phyloP scores from a whole-genome alignment of 2,797 vertebrate species.

The Vespertilio murinus region DNA sequence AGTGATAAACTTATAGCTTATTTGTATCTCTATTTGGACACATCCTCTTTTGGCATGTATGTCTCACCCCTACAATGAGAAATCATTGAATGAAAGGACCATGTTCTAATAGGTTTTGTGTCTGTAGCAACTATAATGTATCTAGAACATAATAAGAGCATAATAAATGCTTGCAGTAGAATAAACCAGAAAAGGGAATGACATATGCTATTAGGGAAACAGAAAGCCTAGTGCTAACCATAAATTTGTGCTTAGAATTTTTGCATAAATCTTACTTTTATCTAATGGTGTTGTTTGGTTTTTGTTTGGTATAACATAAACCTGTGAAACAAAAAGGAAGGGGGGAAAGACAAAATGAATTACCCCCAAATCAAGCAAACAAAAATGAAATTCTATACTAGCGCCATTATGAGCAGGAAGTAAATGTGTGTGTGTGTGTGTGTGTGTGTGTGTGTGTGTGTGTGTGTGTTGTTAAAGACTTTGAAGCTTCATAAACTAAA shows the following conservation, averaged over 20 bases:
- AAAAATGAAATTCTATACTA: background rate
- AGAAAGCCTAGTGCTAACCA: background rate
- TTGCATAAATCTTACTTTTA: background rate
- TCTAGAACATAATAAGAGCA: background rate
- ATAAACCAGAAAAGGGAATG: background rate
- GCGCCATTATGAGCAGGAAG: background rate
- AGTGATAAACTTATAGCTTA: background rate
- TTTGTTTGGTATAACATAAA: background rate
- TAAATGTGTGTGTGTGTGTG: background rate
- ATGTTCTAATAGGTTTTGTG: background rate
- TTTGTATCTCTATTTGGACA: background rate
- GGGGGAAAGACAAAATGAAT: background rate
- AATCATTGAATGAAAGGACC: background rate
- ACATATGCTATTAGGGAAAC: background rate
- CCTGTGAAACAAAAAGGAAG: background rate
- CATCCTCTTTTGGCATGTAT: background rate
- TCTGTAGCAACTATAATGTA: background rate
- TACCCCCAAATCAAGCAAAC: background rate
- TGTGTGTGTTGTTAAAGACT: background rate
- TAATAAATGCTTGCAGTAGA: background rate
- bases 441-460: too few relatives aligned
- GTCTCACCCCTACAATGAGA: background rate
- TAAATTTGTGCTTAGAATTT: background rate
- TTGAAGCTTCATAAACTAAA: background rate
- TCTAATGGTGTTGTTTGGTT: background rate